Conservation (phyloP, 2,797 vertebrate genomes). For the Enteromius trimaculatus region DNA sequence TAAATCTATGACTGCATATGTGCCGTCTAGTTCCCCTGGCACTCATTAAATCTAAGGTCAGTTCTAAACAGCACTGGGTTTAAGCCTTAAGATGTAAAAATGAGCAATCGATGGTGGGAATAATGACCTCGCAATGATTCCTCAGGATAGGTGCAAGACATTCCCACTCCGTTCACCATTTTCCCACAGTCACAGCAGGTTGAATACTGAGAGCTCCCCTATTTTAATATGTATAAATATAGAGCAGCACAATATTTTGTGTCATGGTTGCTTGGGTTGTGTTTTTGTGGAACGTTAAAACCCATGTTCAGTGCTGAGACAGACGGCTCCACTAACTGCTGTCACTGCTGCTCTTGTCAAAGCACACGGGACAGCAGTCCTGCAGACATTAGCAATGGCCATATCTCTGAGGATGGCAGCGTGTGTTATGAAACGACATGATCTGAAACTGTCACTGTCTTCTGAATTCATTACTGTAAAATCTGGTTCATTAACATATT, state of each 20-base stretch:
- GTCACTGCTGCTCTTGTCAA: constrained; percentile 52
- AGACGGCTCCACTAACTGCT: constrained; percentile 51
- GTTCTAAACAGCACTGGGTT: constrained; percentile 19
- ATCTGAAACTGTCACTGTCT: constrained; percentile 26
- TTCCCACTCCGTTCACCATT: background rate
- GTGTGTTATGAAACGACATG: constrained; percentile 43
- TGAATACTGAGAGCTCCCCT: background rate
- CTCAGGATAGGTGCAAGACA: constrained; percentile 2
- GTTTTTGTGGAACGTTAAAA: constrained; percentile 27
- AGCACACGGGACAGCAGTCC: constrained; percentile 27
- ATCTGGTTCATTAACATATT: constrained; percentile 37
- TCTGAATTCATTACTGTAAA: constrained; percentile 35
- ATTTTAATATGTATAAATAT: constrained; percentile 14
- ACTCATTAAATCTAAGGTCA: constrained; percentile 44
- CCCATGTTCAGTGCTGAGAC: constrained; percentile 38
- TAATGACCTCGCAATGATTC: constrained; percentile 16
- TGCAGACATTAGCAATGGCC: constrained; percentile 16
- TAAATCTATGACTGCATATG: constrained; percentile 73
- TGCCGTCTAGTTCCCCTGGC: constrained; percentile 41
- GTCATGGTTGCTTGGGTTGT: constrained; percentile 44
- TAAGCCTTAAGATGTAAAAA: constrained; percentile 26
- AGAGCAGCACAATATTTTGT: constrained; percentile 29
- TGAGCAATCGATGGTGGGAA: constrained; percentile 5
- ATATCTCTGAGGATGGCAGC: constrained; percentile 14
- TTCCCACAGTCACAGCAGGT: background rate